phyloP scores from a whole-genome alignment of 2,888 invertebrate genomes.

The Mesorhabditis sp. region DNA sequence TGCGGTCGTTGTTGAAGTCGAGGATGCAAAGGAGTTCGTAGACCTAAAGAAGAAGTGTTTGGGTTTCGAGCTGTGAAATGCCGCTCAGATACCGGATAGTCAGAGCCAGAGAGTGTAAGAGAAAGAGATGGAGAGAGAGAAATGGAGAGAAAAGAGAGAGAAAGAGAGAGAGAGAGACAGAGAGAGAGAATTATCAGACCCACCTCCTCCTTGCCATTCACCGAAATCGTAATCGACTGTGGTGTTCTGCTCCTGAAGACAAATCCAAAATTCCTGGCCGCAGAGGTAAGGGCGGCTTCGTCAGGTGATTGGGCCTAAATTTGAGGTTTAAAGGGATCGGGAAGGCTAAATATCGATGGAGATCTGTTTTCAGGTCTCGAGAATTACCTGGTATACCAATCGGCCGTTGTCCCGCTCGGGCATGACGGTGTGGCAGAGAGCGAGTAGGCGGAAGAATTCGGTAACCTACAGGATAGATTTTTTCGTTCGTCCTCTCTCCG shows the following conservation, averaged over 20 bases:
- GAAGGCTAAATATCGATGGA: not conserved
- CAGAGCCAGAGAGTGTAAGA: not conserved
- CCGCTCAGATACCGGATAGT: not conserved
- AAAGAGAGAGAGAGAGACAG: not conserved
- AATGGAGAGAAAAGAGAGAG: not conserved
- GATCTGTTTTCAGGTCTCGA: not conserved
- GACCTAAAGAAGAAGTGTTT: constrained; percentile 43
- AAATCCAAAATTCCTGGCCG: constrained; percentile 96
- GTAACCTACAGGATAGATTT: constrained; percentile 37
- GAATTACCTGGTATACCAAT: constrained; percentile 65
- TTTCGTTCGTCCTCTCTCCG: not conserved
- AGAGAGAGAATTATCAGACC: constrained; percentile 7
- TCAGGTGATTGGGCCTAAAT: constrained; percentile 91
- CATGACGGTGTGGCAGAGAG: constrained; percentile 98
- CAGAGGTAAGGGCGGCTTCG: constrained; percentile 91
- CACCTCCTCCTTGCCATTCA: constrained; percentile 50
- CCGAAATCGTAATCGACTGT: constrained; percentile 65
- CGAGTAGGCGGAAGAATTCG: constrained; percentile 71
- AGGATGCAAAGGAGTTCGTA: constrained; percentile 94
- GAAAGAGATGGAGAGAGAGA: not conserved
- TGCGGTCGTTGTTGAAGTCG: constrained; percentile 97
- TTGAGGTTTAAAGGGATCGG: not conserved
- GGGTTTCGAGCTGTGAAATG: too few species aligned
- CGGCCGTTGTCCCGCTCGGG: constrained; percentile 66
- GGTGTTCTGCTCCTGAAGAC: constrained; percentile 74